Evolutionary conservation across 2,113 vertebrate species (phyloP).

Genomic region (Nyctereutes procyonoides): DNA sequence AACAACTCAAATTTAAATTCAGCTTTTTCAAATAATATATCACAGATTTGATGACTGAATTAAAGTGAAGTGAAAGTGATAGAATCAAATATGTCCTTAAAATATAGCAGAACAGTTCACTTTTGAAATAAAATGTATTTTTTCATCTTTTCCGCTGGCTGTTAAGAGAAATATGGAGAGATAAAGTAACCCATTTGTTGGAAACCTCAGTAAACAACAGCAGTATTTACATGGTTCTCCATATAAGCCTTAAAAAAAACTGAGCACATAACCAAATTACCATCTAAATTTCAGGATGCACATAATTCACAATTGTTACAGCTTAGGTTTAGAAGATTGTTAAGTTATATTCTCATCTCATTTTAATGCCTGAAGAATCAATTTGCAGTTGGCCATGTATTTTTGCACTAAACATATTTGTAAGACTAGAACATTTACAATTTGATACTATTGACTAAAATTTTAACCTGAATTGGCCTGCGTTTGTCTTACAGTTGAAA

Average conservation of each 20-base stretch:
- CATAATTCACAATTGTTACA: conserved; percentile 45
- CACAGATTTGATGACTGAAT: conserved; percentile 25
- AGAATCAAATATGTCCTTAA: not conserved
- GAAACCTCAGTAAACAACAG: conserved; percentile 57
- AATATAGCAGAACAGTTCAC: not conserved
- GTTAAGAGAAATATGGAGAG: conserved; percentile 41
- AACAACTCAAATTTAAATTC: conserved; percentile 21
- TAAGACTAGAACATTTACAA: conserved; percentile 59
- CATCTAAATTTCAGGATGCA: conserved; percentile 59
- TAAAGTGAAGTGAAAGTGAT: conserved; percentile 9
- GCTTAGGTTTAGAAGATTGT: not conserved
- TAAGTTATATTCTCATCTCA: conserved; percentile 58
- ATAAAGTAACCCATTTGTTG: conserved; percentile 49
- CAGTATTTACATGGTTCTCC: conserved; percentile 30
- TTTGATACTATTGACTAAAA: conserved; percentile 66
- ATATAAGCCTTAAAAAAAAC: conserved; percentile 56
- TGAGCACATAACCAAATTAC: conserved; percentile 35
- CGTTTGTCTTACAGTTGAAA: conserved; percentile 45
- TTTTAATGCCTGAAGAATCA: conserved; percentile 34
- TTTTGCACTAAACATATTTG: conserved; percentile 33
- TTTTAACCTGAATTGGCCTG: not conserved
- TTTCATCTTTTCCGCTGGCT: not conserved
- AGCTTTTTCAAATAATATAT: not conserved
- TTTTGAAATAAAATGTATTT: conserved; percentile 52
- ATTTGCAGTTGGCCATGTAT: not conserved